Evolutionary conservation across 2,888 invertebrate species (phyloP).

Genomic region (Coelinius sp.): DNA sequence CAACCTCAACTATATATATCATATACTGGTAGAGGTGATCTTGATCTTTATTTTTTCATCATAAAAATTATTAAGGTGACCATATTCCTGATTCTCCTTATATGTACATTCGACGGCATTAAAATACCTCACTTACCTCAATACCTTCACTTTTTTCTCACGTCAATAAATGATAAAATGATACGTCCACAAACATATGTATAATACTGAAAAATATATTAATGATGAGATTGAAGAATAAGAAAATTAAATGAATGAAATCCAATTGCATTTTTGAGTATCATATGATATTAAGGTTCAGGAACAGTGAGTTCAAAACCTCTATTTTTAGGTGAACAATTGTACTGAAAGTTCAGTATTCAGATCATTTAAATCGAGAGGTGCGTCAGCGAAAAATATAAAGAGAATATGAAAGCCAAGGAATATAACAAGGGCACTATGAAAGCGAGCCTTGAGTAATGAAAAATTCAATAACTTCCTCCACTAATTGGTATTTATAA

Average conservation of each 20-base stretch:
- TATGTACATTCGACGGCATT: neutral
- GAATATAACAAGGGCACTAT: neutral
- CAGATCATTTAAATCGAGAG: too few relatives aligned
- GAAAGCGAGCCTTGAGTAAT: neutral
- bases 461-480: neutral
- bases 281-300: neutral
- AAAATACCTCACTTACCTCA: too few relatives aligned
- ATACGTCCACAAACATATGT: neutral
- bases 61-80: neutral
- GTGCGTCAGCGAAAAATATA: too few relatives aligned
- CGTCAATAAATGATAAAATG: neutral
- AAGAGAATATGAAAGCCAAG: too few relatives aligned
- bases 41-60: neutral
- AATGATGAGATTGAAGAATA: neutral
- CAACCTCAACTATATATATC: constrained; percentile 37
- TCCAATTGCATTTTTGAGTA: neutral
- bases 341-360: neutral
- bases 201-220: neutral
- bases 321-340: neutral
- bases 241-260: too few relatives aligned
- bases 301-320: neutral
- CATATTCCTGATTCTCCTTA: neutral
- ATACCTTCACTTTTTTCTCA: too few relatives aligned
- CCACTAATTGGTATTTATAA: neutral
- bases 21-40: neutral